Evolutionary conservation across 2,113 vertebrate species (phyloP).

Genomic region (Anoura caudifer): DNA sequence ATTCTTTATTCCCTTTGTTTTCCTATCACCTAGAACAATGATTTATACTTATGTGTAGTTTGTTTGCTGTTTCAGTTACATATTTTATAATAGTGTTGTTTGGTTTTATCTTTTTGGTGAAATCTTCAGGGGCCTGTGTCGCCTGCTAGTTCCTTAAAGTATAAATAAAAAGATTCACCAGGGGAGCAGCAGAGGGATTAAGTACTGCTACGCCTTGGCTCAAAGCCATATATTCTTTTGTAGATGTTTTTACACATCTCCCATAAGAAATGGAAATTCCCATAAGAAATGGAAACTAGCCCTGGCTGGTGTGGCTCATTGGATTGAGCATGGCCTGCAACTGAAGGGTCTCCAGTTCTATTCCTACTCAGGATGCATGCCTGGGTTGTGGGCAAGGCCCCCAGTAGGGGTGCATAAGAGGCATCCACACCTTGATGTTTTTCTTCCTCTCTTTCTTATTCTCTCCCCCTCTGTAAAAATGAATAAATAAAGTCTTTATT

Average conservation of each 20-base stretch:
- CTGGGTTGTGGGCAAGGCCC: no score
- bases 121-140: neutral
- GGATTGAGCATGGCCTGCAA: no score
- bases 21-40: no score
- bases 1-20: no score
- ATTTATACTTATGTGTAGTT: neutral
- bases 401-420: no score
- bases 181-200: neutral
- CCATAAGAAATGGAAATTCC: conserved; percentile 18
- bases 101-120: neutral
- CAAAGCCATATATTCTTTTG: neutral
- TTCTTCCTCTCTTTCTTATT: no score
- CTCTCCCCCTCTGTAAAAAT: no score
- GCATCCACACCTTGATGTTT: no score
- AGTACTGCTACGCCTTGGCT: conserved; percentile 30
- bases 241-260: conserved; percentile 37
- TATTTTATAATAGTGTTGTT: neutral
- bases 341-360: no score
- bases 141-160: neutral
- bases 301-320: no score
- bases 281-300: conserved; percentile 51
- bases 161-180: neutral
- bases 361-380: no score
- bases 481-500: no score
- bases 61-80: neutral